Evolutionary conservation across 2,797 vertebrate species (phyloP).

Genomic region (Amazona ochrocephala): DNA sequence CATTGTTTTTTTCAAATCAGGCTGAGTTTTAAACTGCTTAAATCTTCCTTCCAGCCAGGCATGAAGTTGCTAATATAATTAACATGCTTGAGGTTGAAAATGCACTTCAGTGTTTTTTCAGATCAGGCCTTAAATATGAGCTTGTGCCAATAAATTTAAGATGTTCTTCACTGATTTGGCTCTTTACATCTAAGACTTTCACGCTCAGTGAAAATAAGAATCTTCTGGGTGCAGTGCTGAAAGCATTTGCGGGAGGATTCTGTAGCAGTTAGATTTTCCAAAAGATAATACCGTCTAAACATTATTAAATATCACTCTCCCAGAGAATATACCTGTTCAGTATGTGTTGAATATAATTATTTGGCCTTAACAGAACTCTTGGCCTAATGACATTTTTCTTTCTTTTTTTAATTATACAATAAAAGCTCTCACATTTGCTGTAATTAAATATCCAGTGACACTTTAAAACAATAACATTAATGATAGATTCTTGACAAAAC

Average conservation of each 20-base stretch:
- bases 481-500: background rate
- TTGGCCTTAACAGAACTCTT: background rate
- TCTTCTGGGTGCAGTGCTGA: background rate
- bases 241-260: background rate
- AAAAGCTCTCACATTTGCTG: background rate
- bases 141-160: background rate
- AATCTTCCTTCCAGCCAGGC: slow-evolving; percentile 13
- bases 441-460: slow-evolving; percentile 10
- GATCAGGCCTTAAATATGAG: background rate
- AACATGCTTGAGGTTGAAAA: slow-evolving; percentile 11
- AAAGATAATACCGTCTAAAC: slow-evolving; percentile 5
- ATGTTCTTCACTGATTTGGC: background rate
- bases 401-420: background rate
- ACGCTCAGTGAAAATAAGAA: background rate
- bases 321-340: background rate
- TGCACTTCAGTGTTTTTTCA: slow-evolving; percentile 14
- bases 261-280: slow-evolving; percentile 10
- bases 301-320: background rate
- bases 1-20: background rate
- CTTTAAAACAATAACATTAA: background rate
- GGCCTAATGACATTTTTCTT: background rate
- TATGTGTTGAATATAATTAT: background rate
- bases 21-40: background rate
- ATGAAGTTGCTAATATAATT: slow-evolving; percentile 32
- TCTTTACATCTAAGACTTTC: background rate